Conservation (phyloP, 2,797 vertebrate genomes). For the Pithecia hirsuta region DNA sequence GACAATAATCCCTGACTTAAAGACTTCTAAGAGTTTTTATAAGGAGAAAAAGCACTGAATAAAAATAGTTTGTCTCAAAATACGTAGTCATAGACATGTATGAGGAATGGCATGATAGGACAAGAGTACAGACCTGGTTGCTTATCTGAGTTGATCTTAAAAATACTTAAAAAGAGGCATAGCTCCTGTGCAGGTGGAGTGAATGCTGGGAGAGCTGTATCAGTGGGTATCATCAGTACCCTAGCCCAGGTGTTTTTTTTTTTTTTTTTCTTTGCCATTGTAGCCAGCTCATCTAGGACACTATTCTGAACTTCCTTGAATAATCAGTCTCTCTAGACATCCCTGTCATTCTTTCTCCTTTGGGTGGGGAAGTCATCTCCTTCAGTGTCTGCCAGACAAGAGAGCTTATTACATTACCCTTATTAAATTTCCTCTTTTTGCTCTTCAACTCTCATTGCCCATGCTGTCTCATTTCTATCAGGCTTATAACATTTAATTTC, state of each 20-base stretch:
- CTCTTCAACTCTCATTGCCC: slow-evolving; percentile 69
- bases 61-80: not conserved
- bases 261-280: not conserved
- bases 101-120: not conserved
- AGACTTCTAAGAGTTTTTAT: not conserved
- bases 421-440: slow-evolving; percentile 70
- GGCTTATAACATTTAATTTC: slow-evolving; percentile 67
- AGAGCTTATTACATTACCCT: slow-evolving; percentile 67
- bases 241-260: not conserved
- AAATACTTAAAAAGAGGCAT: not conserved
- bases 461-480: slow-evolving; percentile 56
- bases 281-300: not conserved
- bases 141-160: not conserved
- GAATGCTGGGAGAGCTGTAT: not conserved
- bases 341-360: slow-evolving; percentile 41
- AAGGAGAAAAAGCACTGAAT: not conserved
- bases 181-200: not conserved
- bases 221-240: not conserved
- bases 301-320: slow-evolving; percentile 28
- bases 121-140: not conserved
- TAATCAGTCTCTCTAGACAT: slow-evolving; percentile 41
- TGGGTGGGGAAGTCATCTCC: slow-evolving; percentile 41
- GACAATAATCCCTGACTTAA: slow-evolving; percentile 11
- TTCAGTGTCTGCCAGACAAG: slow-evolving; percentile 53
- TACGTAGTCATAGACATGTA: not conserved